A percentile compares a stretch with the other conserved stretches of the same genome.
Evolutionary conservation across 1,140 invertebrate species (phyloP).

Genomic region (Bactericera cockerelli): DNA sequence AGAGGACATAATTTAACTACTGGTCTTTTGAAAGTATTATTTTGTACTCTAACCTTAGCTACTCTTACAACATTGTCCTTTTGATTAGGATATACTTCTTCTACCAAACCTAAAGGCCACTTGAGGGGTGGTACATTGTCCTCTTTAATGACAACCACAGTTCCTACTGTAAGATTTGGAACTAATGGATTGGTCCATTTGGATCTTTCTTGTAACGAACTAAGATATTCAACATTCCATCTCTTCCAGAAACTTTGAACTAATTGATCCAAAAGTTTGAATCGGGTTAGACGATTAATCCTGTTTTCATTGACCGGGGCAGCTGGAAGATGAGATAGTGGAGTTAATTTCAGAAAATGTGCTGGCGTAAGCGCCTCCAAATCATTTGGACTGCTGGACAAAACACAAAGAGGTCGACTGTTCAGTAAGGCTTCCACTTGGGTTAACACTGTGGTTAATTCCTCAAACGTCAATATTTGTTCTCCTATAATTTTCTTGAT

Average conservation of each 20-base stretch:
- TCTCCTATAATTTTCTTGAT: constrained; percentile 22
- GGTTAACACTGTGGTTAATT: constrained; percentile 16
- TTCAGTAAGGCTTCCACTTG: constrained; percentile 23
- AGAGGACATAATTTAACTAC: constrained; percentile 18
- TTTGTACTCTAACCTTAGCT: constrained; percentile 17
- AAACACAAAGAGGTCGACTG: constrained; percentile 18
- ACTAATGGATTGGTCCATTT: constrained; percentile 22
- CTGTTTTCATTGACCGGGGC: not conserved
- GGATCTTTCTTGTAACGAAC: constrained; percentile 18
- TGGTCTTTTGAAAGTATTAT: constrained; percentile 18
- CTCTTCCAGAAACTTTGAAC: constrained; percentile 24
- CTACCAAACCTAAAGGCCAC: constrained; percentile 24
- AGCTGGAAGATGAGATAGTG: too few relatives aligned
- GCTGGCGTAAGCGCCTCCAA: constrained; percentile 19
- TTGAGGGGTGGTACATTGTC: not conserved
- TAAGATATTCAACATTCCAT: constrained; percentile 27
- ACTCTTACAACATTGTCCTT: constrained; percentile 21
- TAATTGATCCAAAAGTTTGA: constrained; percentile 17
- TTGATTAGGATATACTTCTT: constrained; percentile 17
- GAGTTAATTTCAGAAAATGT: constrained; percentile 23
- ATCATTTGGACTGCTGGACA: constrained; percentile 23
- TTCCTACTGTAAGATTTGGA: not conserved
- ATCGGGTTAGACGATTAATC: constrained; percentile 17
- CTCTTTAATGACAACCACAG: not conserved
- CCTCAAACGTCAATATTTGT: constrained; percentile 19